Evolutionary conservation across 1,140 invertebrate genomes (phyloP), one percentile per base, ranked within the genome.

Genomic region (Eurosta solidaginis): DNA sequence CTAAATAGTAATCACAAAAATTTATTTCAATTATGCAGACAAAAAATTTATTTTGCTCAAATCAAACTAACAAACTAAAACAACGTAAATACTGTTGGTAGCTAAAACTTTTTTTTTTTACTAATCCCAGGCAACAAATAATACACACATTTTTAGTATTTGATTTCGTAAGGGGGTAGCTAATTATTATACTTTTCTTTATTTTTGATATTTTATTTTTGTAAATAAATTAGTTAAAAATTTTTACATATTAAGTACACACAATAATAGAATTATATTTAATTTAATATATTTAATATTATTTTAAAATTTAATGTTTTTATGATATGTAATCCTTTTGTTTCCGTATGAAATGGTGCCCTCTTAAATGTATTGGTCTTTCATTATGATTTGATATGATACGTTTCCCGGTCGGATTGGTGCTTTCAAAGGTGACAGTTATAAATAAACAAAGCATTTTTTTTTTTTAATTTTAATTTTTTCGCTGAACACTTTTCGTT

Each of bases 131-230:
- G 49, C 74, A 49, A 76, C 45, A 76, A 50, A 44, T 20, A 45
- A 44, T 10, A 74, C 44, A 44, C 44, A 50, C 33, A 9, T 74
- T 47, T 77, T 77, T 54, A 40, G 12, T 36, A 40, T 45, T 63
- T 77, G 40, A 78, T 75, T 74, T 74, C 27, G 74, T n/a, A n/a
- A 78, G 78, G 78, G 78, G 78, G 78, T 78, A 78, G 78, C 78
- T 78, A 75, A 59, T 74, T 45, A 36, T 74, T 25, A 33, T 74
- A 45, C 54, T 44, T 74, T 40, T 52, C 74, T 52, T 45, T 20
- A 50, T 14, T 74, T 44, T 45, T 17, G 44, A 17, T 17, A 68
- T 40, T 68, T 68, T 17, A 68, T 20, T 74, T 29, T 7, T 74
- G 40, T 74, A 74, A 25, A 74, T 74, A 74, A 47, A 74, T 45